These are phyloP conservation scores for Deilephila porcellus DNA, from an alignment of 2,888 invertebrate genomes.

Conservation along the genomic window DNA sequence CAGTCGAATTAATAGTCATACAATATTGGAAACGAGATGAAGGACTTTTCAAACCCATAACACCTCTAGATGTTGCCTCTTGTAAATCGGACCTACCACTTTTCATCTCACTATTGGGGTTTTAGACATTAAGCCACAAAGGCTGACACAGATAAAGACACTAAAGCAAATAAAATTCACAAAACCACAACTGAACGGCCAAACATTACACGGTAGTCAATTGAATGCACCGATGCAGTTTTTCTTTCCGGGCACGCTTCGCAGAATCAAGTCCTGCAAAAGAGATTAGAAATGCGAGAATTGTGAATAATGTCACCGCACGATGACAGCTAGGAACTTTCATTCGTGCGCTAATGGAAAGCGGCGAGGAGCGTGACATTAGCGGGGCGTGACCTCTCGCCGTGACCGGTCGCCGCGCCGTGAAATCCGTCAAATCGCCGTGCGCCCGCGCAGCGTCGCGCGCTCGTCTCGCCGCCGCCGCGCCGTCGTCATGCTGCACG, in stretches of 20 bases:
- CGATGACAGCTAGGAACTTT: constrained; percentile 50
- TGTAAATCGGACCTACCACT: too few species aligned
- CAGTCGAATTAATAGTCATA: too few species aligned
- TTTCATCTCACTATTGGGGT: too few species aligned
- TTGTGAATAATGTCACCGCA: constrained; percentile 29
- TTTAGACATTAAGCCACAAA: not conserved
- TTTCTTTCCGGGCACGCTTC: not conserved
- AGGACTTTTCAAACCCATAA: too few species aligned
- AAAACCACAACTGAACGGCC: not conserved
- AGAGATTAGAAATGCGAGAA: constrained; percentile 13
- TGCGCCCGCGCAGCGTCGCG: constrained; percentile 72
- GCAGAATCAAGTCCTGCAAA: constrained; percentile 6
- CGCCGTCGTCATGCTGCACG: constrained; percentile 44
- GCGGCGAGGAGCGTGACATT: constrained; percentile 68
- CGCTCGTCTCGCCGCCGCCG: constrained; percentile 80
- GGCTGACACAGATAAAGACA: not conserved
- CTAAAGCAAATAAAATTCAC: not conserved
- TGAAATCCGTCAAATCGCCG: constrained; percentile 84
- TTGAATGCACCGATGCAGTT: not conserved
- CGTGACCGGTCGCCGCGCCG: constrained; percentile 74
- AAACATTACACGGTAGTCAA: not conserved
- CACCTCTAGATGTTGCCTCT: too few species aligned
- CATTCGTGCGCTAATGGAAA: constrained; percentile 74
- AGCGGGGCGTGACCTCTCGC: constrained; percentile 75
- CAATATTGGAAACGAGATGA: too few species aligned